A percentile compares a stretch with the other conserved stretches of the same genome.
Evolutionary conservation across 2,888 invertebrate species (phyloP).

Genomic region (Balanococcus diminutus): DNA sequence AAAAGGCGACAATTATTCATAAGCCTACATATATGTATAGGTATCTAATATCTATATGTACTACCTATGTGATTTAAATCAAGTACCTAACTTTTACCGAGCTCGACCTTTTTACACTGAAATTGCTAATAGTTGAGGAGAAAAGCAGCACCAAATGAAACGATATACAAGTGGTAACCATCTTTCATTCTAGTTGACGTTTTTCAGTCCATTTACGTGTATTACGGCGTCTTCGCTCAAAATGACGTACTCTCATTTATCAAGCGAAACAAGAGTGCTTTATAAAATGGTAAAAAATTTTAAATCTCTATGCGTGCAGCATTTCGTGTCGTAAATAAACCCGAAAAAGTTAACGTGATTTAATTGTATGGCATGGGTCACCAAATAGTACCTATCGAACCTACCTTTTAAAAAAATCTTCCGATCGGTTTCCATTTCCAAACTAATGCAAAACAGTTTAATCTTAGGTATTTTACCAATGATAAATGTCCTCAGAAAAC

Average conservation of each 20-base stretch:
- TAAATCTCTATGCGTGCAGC: conserved; percentile 40
- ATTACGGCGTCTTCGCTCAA: conserved; percentile 42
- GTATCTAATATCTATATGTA: too few species aligned
- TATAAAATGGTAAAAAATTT: conserved; percentile 30
- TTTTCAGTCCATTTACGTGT: conserved; percentile 50
- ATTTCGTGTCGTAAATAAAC: background rate
- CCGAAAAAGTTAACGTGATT: conserved; percentile 1
- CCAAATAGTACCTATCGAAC: background rate
- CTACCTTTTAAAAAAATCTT: background rate
- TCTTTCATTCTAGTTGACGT: conserved; percentile 52
- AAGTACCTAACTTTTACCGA: background rate
- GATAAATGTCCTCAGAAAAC: background rate
- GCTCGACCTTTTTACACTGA: background rate
- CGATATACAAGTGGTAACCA: conserved; percentile 44
- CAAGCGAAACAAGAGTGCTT: conserved; percentile 43
- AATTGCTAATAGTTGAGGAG: background rate
- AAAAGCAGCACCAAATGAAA: conserved; percentile 21
- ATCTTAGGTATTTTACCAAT: background rate
- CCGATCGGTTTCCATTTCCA: background rate
- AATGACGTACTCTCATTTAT: conserved; percentile 52
- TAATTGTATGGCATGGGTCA: conserved; percentile 10
- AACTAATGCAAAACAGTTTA: background rate
- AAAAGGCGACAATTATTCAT: too few species aligned
- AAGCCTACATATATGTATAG: background rate
- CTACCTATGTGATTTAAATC: background rate